A percentile compares a stretch with the other conserved stretches of the same genome.
These are phyloP conservation scores for Melanotaenia pygmaea DNA, from an alignment of 2,797 vertebrate genomes.

Conservation along the genomic window DNA sequence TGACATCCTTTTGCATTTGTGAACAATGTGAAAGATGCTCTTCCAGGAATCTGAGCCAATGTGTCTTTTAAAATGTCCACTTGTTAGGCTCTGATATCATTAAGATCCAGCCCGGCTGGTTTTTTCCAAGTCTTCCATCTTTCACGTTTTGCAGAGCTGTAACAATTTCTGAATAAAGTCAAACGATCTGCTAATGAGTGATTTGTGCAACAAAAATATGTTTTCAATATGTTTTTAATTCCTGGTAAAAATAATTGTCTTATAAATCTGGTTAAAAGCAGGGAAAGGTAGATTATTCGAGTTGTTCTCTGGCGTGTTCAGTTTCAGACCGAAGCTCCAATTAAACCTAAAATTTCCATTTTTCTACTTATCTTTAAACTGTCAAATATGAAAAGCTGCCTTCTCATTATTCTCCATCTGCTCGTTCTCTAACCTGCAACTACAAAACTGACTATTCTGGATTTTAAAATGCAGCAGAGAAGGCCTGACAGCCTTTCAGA, in stretches of 20 bases:
- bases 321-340: slow-evolving; percentile 8
- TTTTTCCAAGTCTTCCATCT: background rate
- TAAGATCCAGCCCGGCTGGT: background rate
- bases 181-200: background rate
- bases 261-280: background rate
- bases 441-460: background rate
- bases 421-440: slow-evolving; percentile 9
- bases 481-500: slow-evolving; percentile 22
- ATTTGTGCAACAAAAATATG: slow-evolving; percentile 1
- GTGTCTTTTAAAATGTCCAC: background rate
- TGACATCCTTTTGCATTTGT: background rate
- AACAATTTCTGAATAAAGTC: background rate
- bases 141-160: background rate
- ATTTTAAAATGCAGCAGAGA: background rate
- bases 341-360: slow-evolving; percentile 1
- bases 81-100: background rate
- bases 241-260: background rate
- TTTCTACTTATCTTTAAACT: background rate
- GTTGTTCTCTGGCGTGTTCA: background rate
- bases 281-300: background rate
- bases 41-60: background rate
- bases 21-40: background rate
- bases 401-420: slow-evolving; percentile 29
- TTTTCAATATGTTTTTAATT: background rate
- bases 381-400: slow-evolving; percentile 12